Evolutionary conservation across 92 coral and sea anemone species (phyloP), one percentile per base, ranked within the genome.

Genomic region (Porites evermanni): DNA sequence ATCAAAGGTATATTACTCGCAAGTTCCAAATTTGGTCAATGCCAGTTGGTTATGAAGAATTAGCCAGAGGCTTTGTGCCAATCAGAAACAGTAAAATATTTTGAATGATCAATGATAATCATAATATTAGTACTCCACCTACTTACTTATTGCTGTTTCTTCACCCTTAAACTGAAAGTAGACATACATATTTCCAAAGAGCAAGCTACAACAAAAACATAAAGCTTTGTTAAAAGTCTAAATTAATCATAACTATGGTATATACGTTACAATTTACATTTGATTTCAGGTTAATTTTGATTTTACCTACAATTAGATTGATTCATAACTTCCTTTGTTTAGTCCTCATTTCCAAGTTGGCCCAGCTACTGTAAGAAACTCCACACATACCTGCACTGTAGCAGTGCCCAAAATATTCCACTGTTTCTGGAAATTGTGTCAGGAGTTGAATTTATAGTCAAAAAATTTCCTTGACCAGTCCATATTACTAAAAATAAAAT

Each of bases 391-490:
- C 99, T 97, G 92, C 98, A 93, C 72, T 97, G 99, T 7, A 97
- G 77, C 78, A 97, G 74, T 2, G 99, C 99, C 99, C 99, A 97
- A 79, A 97, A 97, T 67, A 97, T 95, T 8, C 99, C 99, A 90
- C 99, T 97, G 89, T 97, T 97, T 82, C 99, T 88, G 32, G 98
- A 90, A 91, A 97, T 97, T 61, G 99, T 97, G 53, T 91, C 98
- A 59, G 86, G 85, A 65, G 88, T 91, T 67, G 99, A 97, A 79
- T 97, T 97, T 66, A 97, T 84, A n/a, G 99, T 95, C 73, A 97
- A 76, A 71, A 94, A 95, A 72, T 89, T 97, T 17, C 99, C 99
- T 86, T 97, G 99, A 14, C 96, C 99, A 64, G 99, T 97, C 99
- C 99, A 97, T 75, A 97, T 97, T 1, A 97, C 99, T 97, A 52